phyloP scores from a whole-genome alignment of 2,888 invertebrate genomes.

The Macropis europaea region DNA sequence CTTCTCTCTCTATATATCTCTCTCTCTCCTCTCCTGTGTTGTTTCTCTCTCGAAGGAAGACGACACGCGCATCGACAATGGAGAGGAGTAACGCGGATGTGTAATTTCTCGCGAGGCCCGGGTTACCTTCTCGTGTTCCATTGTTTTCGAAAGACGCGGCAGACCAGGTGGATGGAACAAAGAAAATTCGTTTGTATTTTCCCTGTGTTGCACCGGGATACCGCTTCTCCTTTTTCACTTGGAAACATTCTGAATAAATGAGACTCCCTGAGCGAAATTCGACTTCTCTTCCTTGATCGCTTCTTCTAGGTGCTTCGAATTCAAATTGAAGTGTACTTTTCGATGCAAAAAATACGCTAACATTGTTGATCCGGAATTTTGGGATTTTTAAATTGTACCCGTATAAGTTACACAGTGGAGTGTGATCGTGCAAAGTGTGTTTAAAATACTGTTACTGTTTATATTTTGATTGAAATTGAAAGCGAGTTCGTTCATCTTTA shows the following conservation, averaged over 20 bases:
- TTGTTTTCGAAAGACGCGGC: slow-evolving; percentile 2
- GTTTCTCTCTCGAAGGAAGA: neutral
- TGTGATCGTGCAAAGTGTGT: too few species aligned
- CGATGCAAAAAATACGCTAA: too few species aligned
- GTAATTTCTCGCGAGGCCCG: neutral
- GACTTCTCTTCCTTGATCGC: neutral
- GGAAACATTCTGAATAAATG: neutral
- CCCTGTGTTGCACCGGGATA: neutral
- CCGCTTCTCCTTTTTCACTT: neutral
- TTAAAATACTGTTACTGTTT: too few species aligned
- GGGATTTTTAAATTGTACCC: too few species aligned
- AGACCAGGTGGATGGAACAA: neutral
- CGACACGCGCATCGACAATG: slow-evolving; percentile 8
- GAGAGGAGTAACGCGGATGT: slow-evolving; percentile 10
- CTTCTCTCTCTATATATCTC: slow-evolving; percentile 15
- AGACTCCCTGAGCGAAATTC: neutral
- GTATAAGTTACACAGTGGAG: too few species aligned
- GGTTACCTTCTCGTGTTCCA: slow-evolving; percentile 5
- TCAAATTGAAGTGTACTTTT: too few species aligned
- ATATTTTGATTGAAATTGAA: too few species aligned
- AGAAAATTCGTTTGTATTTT: neutral
- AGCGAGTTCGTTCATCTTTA: too few species aligned
- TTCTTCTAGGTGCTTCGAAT: too few species aligned
- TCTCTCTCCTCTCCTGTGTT: neutral
- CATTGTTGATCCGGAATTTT: too few species aligned